Evolutionary conservation across 2,113 vertebrate species (phyloP).

Genomic region (Phylloscopus trochilus): DNA sequence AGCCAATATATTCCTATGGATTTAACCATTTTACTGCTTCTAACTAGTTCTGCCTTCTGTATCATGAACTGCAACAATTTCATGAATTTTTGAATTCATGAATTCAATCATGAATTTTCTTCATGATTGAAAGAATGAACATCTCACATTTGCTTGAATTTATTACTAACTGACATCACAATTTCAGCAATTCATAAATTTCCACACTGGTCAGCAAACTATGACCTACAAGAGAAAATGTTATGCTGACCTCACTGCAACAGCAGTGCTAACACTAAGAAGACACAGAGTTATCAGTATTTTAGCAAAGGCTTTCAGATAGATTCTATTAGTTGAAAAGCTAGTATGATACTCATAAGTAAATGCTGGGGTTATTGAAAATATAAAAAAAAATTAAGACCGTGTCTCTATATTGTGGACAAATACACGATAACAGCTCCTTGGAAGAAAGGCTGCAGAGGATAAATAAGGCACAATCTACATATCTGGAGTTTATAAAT

Average conservation of each 20-base stretch:
- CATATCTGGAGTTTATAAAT: background rate
- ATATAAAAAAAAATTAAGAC: background rate
- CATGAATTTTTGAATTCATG: background rate
- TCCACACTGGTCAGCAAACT: background rate
- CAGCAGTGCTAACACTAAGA: background rate
- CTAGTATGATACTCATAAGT: background rate
- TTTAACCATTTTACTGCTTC: background rate
- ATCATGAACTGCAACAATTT: background rate
- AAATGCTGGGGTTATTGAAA: background rate
- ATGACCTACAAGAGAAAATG: constrained; percentile 2
- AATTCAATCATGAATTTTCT: background rate
- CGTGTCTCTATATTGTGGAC: background rate
- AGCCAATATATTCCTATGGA: background rate
- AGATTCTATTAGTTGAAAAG: background rate
- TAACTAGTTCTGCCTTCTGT: background rate
- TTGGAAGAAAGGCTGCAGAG: background rate
- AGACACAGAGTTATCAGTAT: background rate
- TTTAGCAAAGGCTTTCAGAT: background rate
- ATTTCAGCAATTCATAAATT: constrained; percentile 46
- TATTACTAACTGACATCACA: constrained; percentile 25
- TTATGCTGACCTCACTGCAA: constrained; percentile 36
- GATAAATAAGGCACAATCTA: background rate
- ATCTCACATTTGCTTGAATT: background rate
- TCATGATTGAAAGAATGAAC: background rate
- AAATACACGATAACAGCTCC: background rate